Percentiles rank a stretch among this genome's conserved stretches.
These are phyloP conservation scores for Folsomia candida DNA, from an alignment of 2,888 invertebrate species.

Conservation along the genomic window DNA sequence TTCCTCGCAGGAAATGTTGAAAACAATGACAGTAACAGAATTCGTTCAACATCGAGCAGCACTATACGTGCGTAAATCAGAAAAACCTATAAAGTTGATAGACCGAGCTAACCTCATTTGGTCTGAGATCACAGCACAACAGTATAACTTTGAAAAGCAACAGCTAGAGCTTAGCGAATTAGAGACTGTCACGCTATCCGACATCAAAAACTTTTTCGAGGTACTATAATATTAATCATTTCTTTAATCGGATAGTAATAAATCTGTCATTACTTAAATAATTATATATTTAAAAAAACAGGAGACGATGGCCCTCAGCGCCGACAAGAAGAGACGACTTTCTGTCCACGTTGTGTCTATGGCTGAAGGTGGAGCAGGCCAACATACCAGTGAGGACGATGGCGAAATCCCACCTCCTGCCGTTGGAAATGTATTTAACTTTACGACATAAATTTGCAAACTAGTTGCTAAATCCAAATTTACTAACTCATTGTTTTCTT, in stretches of 20 bases:
- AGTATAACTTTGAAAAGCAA: constrained; percentile 88
- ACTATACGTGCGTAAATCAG: constrained; percentile 74
- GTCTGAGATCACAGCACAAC: constrained; percentile 78
- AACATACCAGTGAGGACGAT: constrained; percentile 27
- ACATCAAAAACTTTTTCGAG: constrained; percentile 76
- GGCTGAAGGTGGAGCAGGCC: constrained; percentile 64
- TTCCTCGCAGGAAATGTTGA: constrained; percentile 64
- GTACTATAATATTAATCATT: too few species aligned
- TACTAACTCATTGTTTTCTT: too few species aligned
- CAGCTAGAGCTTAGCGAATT: constrained; percentile 80
- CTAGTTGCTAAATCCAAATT: too few species aligned
- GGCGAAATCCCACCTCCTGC: not conserved
- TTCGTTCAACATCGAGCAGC: constrained; percentile 80
- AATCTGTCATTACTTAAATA: too few species aligned
- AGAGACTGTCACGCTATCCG: constrained; percentile 72
- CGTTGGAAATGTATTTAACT: not conserved
- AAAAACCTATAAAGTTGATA: constrained; percentile 84
- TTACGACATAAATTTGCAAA: too few species aligned
- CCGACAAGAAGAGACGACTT: constrained; percentile 68
- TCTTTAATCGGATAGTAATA: too few species aligned
- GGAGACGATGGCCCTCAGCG: constrained; percentile 64
- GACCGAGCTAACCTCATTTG: constrained; percentile 72
- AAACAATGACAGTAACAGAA: constrained; percentile 72
- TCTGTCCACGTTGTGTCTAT: constrained; percentile 73
- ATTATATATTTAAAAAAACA: too few species aligned